A percentile compares a stretch with the other conserved stretches of the same genome.
These are phyloP conservation scores for Oceanodroma leucorhoa DNA, from an alignment of 2,797 vertebrate species.

Conservation along the genomic window DNA sequence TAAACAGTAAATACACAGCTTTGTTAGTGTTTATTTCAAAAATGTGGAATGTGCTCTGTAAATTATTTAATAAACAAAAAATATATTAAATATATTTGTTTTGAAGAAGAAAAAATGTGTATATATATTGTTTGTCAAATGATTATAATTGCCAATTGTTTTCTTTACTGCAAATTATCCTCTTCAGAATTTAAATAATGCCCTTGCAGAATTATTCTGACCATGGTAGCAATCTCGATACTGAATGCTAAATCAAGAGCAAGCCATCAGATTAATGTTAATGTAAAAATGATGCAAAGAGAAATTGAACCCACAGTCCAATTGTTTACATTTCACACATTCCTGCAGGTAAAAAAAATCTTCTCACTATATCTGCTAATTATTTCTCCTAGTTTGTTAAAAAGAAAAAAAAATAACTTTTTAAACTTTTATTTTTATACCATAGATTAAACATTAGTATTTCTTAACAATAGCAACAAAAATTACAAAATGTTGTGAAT, in stretches of 20 bases:
- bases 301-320: neutral
- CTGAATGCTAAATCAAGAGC: neutral
- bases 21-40: neutral
- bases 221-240: neutral
- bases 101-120: neutral
- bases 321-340: neutral
- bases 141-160: neutral
- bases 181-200: neutral
- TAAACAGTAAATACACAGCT: neutral
- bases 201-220: neutral
- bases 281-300: neutral
- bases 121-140: neutral
- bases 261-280: neutral
- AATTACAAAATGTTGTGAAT: neutral
- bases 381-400: neutral
- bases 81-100: neutral
- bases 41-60: neutral
- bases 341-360: accelerated
- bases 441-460: neutral
- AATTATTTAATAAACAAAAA: neutral
- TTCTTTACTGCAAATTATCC: neutral
- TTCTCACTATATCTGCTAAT: neutral
- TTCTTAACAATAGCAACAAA: neutral
- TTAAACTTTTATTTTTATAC: neutral
- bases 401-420: neutral